A percentile compares a stretch with the other conserved stretches of the same genome.
Evolutionary conservation across 1,140 invertebrate genomes (phyloP).

Genomic region (Hycleus cichorii): DNA sequence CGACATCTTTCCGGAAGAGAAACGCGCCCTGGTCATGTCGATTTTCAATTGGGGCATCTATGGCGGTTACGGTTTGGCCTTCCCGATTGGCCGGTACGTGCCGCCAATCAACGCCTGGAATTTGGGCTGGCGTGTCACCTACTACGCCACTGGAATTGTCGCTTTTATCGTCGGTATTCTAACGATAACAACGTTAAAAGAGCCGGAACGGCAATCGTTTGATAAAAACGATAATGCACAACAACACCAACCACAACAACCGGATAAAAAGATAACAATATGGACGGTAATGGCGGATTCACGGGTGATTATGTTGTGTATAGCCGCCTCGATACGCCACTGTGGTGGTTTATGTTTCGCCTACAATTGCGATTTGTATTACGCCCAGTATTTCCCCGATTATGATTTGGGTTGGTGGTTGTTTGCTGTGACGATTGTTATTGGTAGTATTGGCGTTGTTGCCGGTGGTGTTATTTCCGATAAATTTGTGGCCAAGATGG

Average conservation of each 20-base stretch:
- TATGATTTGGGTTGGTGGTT: constrained; percentile 82
- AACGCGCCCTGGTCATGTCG: constrained; percentile 80
- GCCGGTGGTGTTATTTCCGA: constrained; percentile 84
- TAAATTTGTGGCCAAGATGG: constrained; percentile 80
- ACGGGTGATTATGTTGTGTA: constrained; percentile 68
- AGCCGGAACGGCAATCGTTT: constrained; percentile 67
- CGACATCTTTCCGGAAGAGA: constrained; percentile 74
- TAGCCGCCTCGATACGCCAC: constrained; percentile 85
- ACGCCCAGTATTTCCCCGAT: constrained; percentile 78
- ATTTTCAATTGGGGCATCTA: constrained; percentile 97
- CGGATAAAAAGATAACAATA: constrained; percentile 46
- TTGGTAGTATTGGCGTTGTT: constrained; percentile 81
- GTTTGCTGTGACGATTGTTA: constrained; percentile 76
- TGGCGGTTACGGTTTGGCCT: constrained; percentile 86
- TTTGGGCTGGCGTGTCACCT: constrained; percentile 83
- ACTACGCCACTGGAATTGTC: constrained; percentile 74
- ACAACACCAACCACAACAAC: constrained; percentile 30
- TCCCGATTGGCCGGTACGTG: constrained; percentile 83
- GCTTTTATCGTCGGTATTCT: constrained; percentile 67
- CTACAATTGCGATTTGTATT: constrained; percentile 85
- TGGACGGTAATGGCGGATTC: constrained; percentile 71
- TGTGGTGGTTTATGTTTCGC: constrained; percentile 85
- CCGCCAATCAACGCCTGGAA: constrained; percentile 69
- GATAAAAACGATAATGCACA: constrained; percentile 47
- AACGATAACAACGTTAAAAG: constrained; percentile 67